Conservation (phyloP, 1,140 invertebrate genomes). For the Trachymyrmex septentrionalis region DNA sequence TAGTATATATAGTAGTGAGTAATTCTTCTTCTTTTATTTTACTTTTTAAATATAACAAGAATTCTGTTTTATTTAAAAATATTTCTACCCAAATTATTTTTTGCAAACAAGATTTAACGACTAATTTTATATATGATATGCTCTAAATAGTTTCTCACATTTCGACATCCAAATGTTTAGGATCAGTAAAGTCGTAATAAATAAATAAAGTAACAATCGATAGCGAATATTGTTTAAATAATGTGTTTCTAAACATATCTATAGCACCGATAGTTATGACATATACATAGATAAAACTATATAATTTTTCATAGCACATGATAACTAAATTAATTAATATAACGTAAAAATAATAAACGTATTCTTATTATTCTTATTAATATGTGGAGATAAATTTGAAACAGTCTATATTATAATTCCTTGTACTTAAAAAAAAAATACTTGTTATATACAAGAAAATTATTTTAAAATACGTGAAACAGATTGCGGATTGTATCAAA, state of each 20-base stretch:
- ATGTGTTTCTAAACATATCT: not conserved
- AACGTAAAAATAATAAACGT: no score
- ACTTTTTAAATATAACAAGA: conserved; percentile 3
- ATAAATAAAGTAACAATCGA: not conserved
- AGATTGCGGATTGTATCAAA: not conserved
- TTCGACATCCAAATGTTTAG: not conserved
- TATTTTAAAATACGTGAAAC: not conserved
- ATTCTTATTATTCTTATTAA: not conserved
- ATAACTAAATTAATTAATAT: not conserved
- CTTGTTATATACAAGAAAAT: not conserved
- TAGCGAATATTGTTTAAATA: not conserved
- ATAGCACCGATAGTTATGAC: not conserved
- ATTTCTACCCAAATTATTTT: not conserved
- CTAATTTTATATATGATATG: not conserved
- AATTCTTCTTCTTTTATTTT: not conserved
- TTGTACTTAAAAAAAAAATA: not conserved
- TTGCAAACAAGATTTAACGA: not conserved
- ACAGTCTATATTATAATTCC: not conserved
- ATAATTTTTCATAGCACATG: not conserved
- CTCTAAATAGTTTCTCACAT: not conserved
- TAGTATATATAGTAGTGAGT: conserved; percentile 76
- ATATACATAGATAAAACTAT: not conserved
- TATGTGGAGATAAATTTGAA: not conserved
- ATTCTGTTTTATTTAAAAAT: not conserved
- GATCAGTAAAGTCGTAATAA: not conserved